Percentiles rank a stretch among this genome's conserved stretches.
Conservation (phyloP, 1,140 invertebrate species). For the Sesamia nonagrioides region DNA sequence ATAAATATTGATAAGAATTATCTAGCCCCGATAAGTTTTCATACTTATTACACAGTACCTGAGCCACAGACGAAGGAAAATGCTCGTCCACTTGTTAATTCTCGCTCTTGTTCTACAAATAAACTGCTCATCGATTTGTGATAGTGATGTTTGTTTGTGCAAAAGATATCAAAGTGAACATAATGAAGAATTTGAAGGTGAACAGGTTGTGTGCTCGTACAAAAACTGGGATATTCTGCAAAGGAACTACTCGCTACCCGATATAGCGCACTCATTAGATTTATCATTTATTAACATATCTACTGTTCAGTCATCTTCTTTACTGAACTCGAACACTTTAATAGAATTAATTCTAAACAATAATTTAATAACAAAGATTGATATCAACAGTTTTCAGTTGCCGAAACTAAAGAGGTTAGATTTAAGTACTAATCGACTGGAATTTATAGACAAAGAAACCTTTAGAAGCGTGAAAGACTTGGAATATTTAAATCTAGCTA, state of each 20-base stretch:
- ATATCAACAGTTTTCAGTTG: slow-evolving; percentile 70
- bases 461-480: slow-evolving; percentile 84
- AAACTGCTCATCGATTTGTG: slow-evolving; percentile 66
- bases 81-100: slow-evolving; percentile 47
- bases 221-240: slow-evolving; percentile 60
- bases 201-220: slow-evolving; percentile 76
- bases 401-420: slow-evolving; percentile 85
- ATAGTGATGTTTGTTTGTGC: slow-evolving; percentile 69
- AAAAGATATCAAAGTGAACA: slow-evolving; percentile 58
- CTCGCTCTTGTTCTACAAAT: slow-evolving; percentile 60
- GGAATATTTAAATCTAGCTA: slow-evolving; percentile 86
- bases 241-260: slow-evolving; percentile 64
- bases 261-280: slow-evolving; percentile 70
- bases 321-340: slow-evolving; percentile 67
- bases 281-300: slow-evolving; percentile 79
- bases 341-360: slow-evolving; percentile 70
- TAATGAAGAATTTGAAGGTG: slow-evolving; percentile 65
- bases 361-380: slow-evolving; percentile 84
- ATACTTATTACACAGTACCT: slow-evolving; percentile 43
- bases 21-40: slow-evolving; percentile 64
- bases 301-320: slow-evolving; percentile 55
- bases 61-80: slow-evolving; percentile 26
- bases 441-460: slow-evolving; percentile 77
- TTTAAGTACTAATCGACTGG: slow-evolving; percentile 86
- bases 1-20: slow-evolving; percentile 63